These are phyloP conservation scores for Drosophila biarmipes DNA, from an alignment of 1,140 invertebrate species.

Conservation along the genomic window DNA sequence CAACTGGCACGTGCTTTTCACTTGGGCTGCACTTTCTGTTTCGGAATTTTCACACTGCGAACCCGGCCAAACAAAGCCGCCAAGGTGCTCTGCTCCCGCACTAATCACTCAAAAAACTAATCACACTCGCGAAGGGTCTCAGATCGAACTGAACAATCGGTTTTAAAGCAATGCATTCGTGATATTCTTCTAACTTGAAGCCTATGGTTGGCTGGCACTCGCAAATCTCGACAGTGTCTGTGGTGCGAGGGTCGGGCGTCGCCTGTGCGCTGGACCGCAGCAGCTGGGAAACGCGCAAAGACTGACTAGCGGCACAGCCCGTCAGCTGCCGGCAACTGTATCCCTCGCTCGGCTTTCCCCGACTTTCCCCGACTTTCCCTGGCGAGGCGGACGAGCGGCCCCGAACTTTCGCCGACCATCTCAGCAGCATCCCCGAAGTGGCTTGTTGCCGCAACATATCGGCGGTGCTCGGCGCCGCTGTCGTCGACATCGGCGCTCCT, in stretches of 20 bases:
- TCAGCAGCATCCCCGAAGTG: conserved; percentile 28
- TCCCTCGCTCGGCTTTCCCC: conserved; percentile 21
- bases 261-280: conserved; percentile 47
- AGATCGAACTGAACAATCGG: neutral
- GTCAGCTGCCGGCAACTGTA: conserved; percentile 40
- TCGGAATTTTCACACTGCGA: conserved; percentile 4
- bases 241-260: conserved; percentile 11
- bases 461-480: neutral
- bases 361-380: conserved; percentile 8
- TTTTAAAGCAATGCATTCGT: neutral
- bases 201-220: neutral
- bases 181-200: neutral
- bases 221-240: conserved; percentile 29
- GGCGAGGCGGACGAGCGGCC: conserved; percentile 8
- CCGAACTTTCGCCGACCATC: neutral
- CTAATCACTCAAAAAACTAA: conserved; percentile 29
- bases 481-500: neutral
- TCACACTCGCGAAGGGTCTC: conserved; percentile 13
- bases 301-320: conserved; percentile 49
- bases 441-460: conserved; percentile 70
- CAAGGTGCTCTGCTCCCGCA: conserved; percentile 9
- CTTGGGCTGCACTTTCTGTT: conserved; percentile 9
- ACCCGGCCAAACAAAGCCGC: neutral
- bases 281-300: conserved; percentile 73
- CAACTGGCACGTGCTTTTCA: conserved; percentile 28